Percentiles rank a stretch among this genome's conserved stretches.
Evolutionary conservation across 2,888 invertebrate species (phyloP).

Genomic region (Xylota segnis): DNA sequence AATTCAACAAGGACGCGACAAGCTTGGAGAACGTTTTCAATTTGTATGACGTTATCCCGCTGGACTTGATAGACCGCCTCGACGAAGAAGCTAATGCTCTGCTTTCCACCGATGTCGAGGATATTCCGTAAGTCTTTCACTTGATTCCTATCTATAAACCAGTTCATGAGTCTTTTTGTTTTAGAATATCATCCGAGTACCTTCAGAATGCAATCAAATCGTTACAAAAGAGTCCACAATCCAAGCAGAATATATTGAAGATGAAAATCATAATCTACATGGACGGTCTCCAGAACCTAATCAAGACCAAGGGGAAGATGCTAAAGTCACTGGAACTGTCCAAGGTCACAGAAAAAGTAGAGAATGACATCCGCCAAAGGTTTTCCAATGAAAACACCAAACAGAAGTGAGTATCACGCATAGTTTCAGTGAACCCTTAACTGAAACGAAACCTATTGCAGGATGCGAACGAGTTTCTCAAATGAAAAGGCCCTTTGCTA

Average conservation of each 20-base stretch:
- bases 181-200: constrained; percentile 81
- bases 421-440: background rate
- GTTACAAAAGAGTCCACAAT: constrained; percentile 32
- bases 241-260: constrained; percentile 77
- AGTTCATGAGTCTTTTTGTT: constrained; percentile 34
- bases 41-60: constrained; percentile 80
- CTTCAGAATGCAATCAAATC: constrained; percentile 53
- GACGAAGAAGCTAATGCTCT: constrained; percentile 82
- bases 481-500: constrained; percentile 82
- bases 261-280: constrained; percentile 82
- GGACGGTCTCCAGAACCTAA: constrained; percentile 81
- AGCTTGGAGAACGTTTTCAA: constrained; percentile 80
- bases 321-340: constrained; percentile 80
- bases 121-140: constrained; percentile 80
- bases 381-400: constrained; percentile 79
- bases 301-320: constrained; percentile 79
- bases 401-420: constrained; percentile 60
- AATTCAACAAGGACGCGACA: constrained; percentile 80
- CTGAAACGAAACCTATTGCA: constrained; percentile 56
- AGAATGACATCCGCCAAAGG: constrained; percentile 81
- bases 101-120: constrained; percentile 77
- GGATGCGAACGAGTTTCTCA: constrained; percentile 79
- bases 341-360: constrained; percentile 82
- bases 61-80: constrained; percentile 80
- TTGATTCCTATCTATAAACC: background rate